Evolutionary conservation across 1,140 invertebrate species (phyloP).

Genomic region (Sesamia nonagrioides): DNA sequence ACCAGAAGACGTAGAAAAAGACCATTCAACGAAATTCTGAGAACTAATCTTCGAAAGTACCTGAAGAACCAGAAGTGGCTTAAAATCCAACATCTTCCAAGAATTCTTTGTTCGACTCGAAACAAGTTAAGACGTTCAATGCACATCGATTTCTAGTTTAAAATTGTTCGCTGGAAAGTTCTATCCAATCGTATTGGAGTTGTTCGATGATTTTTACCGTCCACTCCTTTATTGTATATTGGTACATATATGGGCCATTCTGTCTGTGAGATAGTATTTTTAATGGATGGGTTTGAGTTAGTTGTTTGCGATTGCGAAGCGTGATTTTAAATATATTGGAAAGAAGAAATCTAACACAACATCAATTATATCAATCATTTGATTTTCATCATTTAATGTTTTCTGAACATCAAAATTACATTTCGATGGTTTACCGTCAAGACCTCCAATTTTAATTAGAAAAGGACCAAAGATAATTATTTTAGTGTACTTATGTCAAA

Average conservation of each 20-base stretch:
- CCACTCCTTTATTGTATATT: constrained; percentile 26
- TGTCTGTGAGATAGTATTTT: constrained; percentile 1
- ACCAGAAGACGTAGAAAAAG: constrained; percentile 17
- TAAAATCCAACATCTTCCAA: constrained; percentile 51
- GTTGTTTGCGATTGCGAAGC: neutral
- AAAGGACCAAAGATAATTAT: too few species aligned
- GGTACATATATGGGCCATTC: constrained; percentile 17
- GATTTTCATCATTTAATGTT: too few species aligned
- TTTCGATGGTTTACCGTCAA: too few species aligned
- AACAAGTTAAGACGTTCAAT: constrained; percentile 62
- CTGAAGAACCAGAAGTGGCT: constrained; percentile 36
- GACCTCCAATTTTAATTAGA: too few species aligned
- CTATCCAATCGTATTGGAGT: constrained; percentile 29
- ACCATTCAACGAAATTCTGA: constrained; percentile 19
- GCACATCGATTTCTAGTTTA: constrained; percentile 73
- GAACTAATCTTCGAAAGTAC: constrained; percentile 36
- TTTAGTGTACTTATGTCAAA: too few species aligned
- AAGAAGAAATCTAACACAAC: neutral
- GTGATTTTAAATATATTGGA: neutral
- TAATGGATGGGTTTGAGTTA: constrained; percentile 1
- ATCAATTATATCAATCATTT: too few species aligned
- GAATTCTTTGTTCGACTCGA: constrained; percentile 60
- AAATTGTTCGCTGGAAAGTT: constrained; percentile 68
- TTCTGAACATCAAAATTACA: too few species aligned
- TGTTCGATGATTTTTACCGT: constrained; percentile 38